phyloP scores from a whole-genome alignment of 2,797 vertebrate genomes.

The Borostomias antarcticus region DNA sequence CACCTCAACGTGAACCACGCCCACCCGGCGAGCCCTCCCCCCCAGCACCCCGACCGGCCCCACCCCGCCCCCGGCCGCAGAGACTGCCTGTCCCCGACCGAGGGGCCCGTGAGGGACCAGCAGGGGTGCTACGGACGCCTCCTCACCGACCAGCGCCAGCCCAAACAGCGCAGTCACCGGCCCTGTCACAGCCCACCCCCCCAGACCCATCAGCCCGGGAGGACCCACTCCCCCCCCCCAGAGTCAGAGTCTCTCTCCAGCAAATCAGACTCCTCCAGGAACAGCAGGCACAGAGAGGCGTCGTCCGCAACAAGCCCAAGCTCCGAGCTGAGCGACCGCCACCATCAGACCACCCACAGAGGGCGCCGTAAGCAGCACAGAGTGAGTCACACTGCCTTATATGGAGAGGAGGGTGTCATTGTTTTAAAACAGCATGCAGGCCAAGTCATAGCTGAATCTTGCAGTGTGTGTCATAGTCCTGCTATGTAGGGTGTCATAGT shows the following conservation, averaged over 20 bases:
- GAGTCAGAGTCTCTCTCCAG: conserved; percentile 68
- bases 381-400: conserved; percentile 49
- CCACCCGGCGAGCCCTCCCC: conserved; percentile 47
- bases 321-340: conserved; percentile 58
- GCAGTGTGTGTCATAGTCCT: conserved; percentile 25
- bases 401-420: not conserved
- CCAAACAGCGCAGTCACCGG: conserved; percentile 41
- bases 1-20: conserved; percentile 40
- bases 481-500: not conserved
- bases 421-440: not conserved
- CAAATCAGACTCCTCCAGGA: conserved; percentile 65
- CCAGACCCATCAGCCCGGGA: conserved; percentile 31
- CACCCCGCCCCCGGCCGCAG: conserved; percentile 41
- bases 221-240: conserved; percentile 26
- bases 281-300: conserved; percentile 57
- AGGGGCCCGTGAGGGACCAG: conserved; percentile 45
- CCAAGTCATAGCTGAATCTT: not conserved
- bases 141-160: conserved; percentile 57
- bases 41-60: conserved; percentile 32
- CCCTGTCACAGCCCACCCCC: conserved; percentile 30
- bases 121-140: conserved; percentile 44
- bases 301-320: conserved; percentile 55
- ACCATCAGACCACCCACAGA: conserved; percentile 29
- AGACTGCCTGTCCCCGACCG: conserved; percentile 44
- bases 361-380: conserved; percentile 35